Percentiles rank a stretch among this genome's conserved stretches.
These are phyloP conservation scores for Phylloscopus collybita DNA, from an alignment of 2,797 vertebrate genomes.

Conservation along the genomic window DNA sequence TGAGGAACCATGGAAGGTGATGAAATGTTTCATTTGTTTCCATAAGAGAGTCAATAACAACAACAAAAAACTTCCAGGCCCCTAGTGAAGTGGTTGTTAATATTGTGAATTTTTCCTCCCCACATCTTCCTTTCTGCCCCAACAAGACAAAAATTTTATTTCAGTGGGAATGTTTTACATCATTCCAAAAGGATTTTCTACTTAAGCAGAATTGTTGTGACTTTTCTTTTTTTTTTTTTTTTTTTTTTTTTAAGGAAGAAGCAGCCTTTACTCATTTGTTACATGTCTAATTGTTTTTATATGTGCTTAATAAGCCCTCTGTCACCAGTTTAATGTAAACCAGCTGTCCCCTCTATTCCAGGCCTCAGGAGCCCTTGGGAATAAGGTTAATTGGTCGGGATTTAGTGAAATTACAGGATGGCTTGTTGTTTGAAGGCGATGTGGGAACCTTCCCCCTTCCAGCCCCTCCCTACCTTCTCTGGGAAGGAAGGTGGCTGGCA, in stretches of 20 bases:
- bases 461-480: neutral
- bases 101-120: neutral
- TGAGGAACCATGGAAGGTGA: neutral
- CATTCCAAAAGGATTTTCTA: neutral
- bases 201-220: neutral
- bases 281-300: conserved; percentile 13
- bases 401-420: neutral
- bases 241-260: neutral
- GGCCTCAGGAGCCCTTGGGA: neutral
- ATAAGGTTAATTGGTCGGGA: neutral
- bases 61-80: neutral
- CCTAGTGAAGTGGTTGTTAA: neutral
- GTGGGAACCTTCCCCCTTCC: neutral
- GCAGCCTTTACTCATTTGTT: neutral
- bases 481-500: neutral
- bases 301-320: conserved; percentile 4
- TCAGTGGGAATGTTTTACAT: neutral
- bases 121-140: neutral
- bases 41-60: neutral
- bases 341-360: neutral
- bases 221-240: neutral
- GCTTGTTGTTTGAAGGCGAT: neutral
- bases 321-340: neutral
- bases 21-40: neutral
- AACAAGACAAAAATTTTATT: neutral